Evolutionary conservation across 2,888 invertebrate species (phyloP), one percentile per base, ranked within the genome.

Genomic region (Nemotelus pantherinus): DNA sequence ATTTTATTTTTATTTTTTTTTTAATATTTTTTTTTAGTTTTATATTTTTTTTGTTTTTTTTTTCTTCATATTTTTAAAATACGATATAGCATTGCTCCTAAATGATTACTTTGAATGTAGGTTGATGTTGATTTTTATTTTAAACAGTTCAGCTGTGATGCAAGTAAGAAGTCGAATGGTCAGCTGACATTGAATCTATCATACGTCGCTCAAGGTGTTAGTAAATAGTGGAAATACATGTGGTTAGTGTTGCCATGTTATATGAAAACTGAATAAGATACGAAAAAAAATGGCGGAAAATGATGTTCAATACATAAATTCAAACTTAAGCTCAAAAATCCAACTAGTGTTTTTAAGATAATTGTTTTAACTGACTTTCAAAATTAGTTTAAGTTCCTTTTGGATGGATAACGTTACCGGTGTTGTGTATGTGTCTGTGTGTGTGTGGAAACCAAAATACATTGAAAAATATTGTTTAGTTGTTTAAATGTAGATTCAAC

Each of bases 41-140:
- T 78, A 76, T 63, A 78, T 78, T 79, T 77, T 63, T 76, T 77
- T 79, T 77, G 67, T 67, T 74, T 79, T 80, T 79, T 80, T 25
- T 25, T 80, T 80, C 77, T 77, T 67, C 71, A 71, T 77, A 78
- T 71, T 77, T 78, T 80, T 79, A 80, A 81, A 78, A 75, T 80
- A 80, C 77, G 77, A 79, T 80, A 80, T 48, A 77, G 78, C 77
- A 80, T 82, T 82, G 81, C 83, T 79, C 77, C 60, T 77, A 77
- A 77, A 63, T 68, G 76, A 79, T 63, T 63, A 63, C 63, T 39
- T 63, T 63, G 39, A 63, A 58, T 63, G 63, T 3, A 63, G 63
- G 5, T 41, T 63, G 41, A 63, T 63, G 63, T 63, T 63, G 63
- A 63, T 43, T 41, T 43, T 63, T 63, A 58, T n/a, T n/a, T 7